These are phyloP conservation scores for Cryptoblepharus egeriae DNA, from an alignment of 2,797 vertebrate species.

Conservation along the genomic window DNA sequence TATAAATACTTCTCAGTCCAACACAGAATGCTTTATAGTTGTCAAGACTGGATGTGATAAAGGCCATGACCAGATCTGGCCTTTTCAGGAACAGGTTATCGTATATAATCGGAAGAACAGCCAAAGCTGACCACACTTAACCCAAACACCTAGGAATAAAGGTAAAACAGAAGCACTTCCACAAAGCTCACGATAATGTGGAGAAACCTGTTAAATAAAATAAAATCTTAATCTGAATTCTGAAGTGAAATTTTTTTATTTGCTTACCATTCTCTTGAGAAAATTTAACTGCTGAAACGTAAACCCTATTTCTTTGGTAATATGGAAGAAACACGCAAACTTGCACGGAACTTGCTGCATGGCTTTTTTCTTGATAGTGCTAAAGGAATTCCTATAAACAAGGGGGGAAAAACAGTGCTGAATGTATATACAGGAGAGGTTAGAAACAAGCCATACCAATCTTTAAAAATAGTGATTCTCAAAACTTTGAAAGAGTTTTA, in stretches of 20 bases:
- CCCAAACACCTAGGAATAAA: too few species aligned
- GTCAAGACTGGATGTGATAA: too few species aligned
- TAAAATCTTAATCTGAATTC: neutral
- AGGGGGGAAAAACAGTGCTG: neutral
- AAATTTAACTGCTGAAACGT: slow-evolving; percentile 89
- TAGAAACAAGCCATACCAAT: neutral
- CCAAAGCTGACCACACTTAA: too few species aligned
- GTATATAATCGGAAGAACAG: too few species aligned
- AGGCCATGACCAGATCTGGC: too few species aligned
- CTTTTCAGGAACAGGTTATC: too few species aligned
- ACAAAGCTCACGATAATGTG: neutral
- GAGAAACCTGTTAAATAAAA: neutral
- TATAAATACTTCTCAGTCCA: too few species aligned
- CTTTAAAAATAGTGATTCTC: too few species aligned
- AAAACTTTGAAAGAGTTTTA: too few species aligned
- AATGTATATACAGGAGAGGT: neutral
- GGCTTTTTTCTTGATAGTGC: slow-evolving; percentile 72
- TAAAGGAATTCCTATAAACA: slow-evolving; percentile 78
- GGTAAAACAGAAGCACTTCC: too few species aligned
- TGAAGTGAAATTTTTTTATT: accelerated
- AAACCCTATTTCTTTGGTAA: slow-evolving; percentile 73
- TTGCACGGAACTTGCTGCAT: slow-evolving; percentile 46
- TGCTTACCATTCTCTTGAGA: slow-evolving; percentile 87
- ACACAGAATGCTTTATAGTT: too few species aligned
- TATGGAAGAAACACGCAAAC: slow-evolving; percentile 76